phyloP scores from a whole-genome alignment of 2,113 vertebrate species.

The Apodemus speciosus region DNA sequence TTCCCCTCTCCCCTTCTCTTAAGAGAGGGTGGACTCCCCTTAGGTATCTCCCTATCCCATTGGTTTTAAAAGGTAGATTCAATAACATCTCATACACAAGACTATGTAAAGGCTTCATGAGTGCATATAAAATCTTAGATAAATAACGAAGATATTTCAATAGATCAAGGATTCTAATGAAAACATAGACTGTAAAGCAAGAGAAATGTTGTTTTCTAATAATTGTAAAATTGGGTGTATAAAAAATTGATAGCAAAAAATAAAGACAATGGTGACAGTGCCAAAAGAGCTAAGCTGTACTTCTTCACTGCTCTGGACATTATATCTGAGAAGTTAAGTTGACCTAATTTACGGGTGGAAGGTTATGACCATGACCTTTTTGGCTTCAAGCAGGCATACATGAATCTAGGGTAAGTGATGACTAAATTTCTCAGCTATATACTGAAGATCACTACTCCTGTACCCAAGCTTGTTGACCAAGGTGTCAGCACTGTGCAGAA shows the following conservation, averaged over 20 bases:
- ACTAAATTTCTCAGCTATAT: neutral
- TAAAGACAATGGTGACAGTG: neutral
- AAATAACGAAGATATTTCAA: slow-evolving; percentile 25
- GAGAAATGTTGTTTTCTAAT: slow-evolving; percentile 41
- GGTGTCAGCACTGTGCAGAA: neutral
- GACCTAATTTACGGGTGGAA: neutral
- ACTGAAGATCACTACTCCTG: neutral
- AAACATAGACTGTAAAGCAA: slow-evolving; percentile 51
- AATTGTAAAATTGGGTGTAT: neutral
- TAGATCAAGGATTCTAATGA: slow-evolving; percentile 43
- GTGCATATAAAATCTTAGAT: slow-evolving; percentile 55
- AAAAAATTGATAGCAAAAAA: neutral
- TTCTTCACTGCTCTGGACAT: neutral
- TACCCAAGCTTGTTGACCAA: neutral
- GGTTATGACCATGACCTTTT: neutral
- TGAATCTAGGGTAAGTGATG: neutral
- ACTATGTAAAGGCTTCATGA: slow-evolving; percentile 42
- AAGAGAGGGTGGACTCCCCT: too few relatives aligned
- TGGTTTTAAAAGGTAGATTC: slow-evolving; percentile 6
- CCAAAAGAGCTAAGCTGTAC: neutral
- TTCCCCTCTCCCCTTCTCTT: too few relatives aligned
- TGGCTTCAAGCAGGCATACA: neutral
- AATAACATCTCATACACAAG: neutral
- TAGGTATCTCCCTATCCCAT: neutral
- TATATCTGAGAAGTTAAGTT: neutral